Percentiles rank a stretch among this genome's conserved stretches.
Evolutionary conservation across 1,140 invertebrate species (phyloP).

Genomic region (Wiebesia pumilae): DNA sequence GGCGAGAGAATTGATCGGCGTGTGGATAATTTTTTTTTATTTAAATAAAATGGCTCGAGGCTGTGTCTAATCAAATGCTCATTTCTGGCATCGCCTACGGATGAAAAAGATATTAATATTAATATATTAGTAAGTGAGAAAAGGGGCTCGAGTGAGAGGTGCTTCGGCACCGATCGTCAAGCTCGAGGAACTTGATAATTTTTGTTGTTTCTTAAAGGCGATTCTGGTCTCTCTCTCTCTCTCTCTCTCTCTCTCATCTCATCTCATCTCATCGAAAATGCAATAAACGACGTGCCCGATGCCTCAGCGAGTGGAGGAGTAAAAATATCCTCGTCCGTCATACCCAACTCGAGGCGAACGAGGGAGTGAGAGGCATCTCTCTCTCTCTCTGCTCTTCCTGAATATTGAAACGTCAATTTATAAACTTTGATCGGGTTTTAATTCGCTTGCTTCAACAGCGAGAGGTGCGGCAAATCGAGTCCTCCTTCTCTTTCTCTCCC

Average conservation of each 20-base stretch:
- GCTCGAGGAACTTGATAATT: slow-evolving; percentile 42
- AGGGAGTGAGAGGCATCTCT: background rate
- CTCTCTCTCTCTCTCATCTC: background rate
- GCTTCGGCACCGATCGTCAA: slow-evolving; percentile 35
- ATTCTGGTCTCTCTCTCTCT: slow-evolving; percentile 15
- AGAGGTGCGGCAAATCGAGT: slow-evolving; percentile 48
- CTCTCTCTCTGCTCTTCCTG: slow-evolving; percentile 54
- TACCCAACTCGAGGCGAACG: slow-evolving; percentile 43
- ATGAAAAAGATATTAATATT: slow-evolving; percentile 46
- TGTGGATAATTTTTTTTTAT: background rate
- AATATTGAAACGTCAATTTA: slow-evolving; percentile 72
- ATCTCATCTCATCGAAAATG: slow-evolving; percentile 56
- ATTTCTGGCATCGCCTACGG: slow-evolving; percentile 31
- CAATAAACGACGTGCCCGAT: slow-evolving; percentile 53
- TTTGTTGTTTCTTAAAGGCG: slow-evolving; percentile 50
- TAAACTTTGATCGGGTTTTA: slow-evolving; percentile 74
- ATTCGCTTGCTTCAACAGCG: slow-evolving; percentile 62
- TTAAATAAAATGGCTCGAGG: slow-evolving; percentile 34
- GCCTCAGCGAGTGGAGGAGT: slow-evolving; percentile 4
- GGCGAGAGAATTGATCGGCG: slow-evolving; percentile 10
- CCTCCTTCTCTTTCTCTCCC: slow-evolving; percentile 3
- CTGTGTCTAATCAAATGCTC: slow-evolving; percentile 48
- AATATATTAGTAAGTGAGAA: slow-evolving; percentile 52
- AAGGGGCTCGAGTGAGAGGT: slow-evolving; percentile 37
- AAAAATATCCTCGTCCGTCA: slow-evolving; percentile 48